Evolutionary conservation across 64 coral and sea anemone species (phyloP).

Genomic region (Dendrophyllia cribrosa): DNA sequence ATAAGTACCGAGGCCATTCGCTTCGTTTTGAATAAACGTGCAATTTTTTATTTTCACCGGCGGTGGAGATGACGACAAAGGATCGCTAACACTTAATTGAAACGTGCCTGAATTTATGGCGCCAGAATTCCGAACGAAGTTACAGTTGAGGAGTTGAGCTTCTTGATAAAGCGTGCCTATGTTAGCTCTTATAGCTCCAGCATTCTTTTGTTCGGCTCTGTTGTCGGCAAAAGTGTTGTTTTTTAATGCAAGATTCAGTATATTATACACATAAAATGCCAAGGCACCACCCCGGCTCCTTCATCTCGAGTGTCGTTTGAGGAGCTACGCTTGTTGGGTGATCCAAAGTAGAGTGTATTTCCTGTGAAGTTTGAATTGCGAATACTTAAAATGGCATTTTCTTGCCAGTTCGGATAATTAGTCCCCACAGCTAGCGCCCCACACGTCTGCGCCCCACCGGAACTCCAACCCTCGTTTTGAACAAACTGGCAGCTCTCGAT

Average conservation of each 20-base stretch:
- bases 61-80: background rate
- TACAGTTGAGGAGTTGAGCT: background rate
- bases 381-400: background rate
- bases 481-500: slow-evolving; percentile 11
- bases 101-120: background rate
- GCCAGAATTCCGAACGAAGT: background rate
- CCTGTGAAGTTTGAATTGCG: background rate
- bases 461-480: background rate
- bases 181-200: background rate
- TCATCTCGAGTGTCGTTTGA: no score
- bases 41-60: background rate
- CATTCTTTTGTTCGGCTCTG: background rate
- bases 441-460: slow-evolving; percentile 10
- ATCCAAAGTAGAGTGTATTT: background rate
- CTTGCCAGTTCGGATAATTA: background rate
- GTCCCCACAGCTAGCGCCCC: background rate
- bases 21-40: slow-evolving; percentile 10
- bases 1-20: background rate
- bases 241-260: background rate
- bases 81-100: background rate
- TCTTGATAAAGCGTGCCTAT: background rate
- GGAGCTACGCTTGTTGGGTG: background rate
- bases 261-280: background rate
- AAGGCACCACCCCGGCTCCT: background rate
- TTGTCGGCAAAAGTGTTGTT: slow-evolving; percentile 21